Percentiles rank a stretch among this genome's conserved stretches.
These are phyloP conservation scores for Sarcophilus harrisii DNA, from an alignment of 2,797 vertebrate species.

Conservation along the genomic window DNA sequence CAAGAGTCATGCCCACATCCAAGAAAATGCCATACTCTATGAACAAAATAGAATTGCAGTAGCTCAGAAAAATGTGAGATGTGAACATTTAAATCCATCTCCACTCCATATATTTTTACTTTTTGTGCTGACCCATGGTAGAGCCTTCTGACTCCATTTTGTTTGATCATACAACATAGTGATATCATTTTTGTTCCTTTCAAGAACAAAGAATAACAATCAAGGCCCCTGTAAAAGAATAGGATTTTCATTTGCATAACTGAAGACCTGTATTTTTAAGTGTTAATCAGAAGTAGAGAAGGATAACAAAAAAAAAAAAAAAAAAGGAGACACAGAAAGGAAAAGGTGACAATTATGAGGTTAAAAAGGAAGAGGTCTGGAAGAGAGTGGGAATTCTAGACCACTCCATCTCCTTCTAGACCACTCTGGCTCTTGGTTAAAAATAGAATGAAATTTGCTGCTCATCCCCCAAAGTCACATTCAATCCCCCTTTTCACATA, in stretches of 20 bases:
- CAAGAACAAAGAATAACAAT: not conserved
- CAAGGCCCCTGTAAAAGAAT: not conserved
- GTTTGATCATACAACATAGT: not conserved
- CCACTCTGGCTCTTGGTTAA: constrained; percentile 51
- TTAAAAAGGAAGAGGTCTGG: not conserved
- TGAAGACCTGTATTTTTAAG: not conserved
- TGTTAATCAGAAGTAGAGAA: not conserved
- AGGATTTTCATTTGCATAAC: not conserved
- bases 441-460: constrained; percentile 43
- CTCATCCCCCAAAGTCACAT: constrained; percentile 32
- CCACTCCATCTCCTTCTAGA: constrained; percentile 32
- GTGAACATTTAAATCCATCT: not conserved
- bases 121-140: not conserved
- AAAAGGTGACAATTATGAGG: not conserved
- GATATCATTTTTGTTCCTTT: not conserved
- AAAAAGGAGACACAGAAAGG: not conserved
- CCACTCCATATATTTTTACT: not conserved
- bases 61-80: not conserved
- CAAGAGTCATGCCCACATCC: not conserved
- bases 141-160: not conserved
- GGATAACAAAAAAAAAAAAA: not conserved
- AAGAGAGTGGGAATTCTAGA: constrained; percentile 2
- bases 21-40: not conserved
- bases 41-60: not conserved
- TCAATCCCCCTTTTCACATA: constrained; percentile 49